Base-by-base conservation (phyloP, 2,113 vertebrate species). In the Elanoides forficatus region DNA sequence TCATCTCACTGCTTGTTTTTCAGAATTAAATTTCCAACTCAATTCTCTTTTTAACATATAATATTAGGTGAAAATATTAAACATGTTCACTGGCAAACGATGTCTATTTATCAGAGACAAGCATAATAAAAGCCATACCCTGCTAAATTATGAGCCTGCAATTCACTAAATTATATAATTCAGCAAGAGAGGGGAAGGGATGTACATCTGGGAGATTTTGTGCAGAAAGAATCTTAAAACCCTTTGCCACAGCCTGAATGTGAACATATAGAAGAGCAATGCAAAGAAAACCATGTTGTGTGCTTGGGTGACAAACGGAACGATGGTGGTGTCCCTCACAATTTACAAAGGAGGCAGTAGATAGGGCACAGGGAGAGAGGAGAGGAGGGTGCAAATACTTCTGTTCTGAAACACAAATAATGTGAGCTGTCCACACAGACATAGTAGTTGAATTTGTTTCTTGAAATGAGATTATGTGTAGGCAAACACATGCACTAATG, bases 1-100 rank as follows among this genome's bases (percentile, higher is more conserved):
- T 94, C 76, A 90, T 70, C 81, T 73, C 74, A 38, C 22, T 80
- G 53, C 78, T 95, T 95, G 90, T 73, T 94, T 85, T 76, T 59
- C 87, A 90, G 70, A 79, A 80, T 27, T 55, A 84, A 45, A 89
- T 85, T 68, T 72, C 53, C 58, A 66, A 65, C 12, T 21, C 63
- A 47, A 67, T 40, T 90, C 78, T 87, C 81, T 75, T 87, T 70
- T 81, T 91, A 95, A 92, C 65, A 36, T 86, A 43, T 68, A 72
- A 20, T 30, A 90, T 38, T 78, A 92, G 55, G 68, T 81, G 87
- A 66, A 85, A 95, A 90, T 81, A 82, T 74, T 76, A 89, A 94
- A 85, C 26, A 74, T 6, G 20, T 52, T 89, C 50, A 68, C 47
- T 70, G 78, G 78, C 81, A 93, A 81, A 53, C 4, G 4, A 83